Percentiles rank a stretch among this genome's conserved stretches.
Evolutionary conservation across 2,113 vertebrate species (phyloP).

Genomic region (Acrocephalus kingi): DNA sequence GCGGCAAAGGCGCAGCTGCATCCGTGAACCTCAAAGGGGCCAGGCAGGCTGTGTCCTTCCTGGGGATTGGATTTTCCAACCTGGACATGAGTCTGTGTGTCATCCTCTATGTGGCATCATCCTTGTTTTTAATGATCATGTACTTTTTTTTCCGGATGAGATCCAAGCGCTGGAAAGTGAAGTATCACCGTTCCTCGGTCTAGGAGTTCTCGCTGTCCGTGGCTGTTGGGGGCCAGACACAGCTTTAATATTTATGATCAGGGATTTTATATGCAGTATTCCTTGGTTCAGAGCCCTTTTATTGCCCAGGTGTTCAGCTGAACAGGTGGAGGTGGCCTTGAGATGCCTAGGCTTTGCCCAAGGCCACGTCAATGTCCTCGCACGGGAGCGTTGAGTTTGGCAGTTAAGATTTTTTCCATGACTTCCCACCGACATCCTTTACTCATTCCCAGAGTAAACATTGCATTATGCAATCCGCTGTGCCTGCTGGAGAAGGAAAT

Average conservation of each 20-base stretch:
- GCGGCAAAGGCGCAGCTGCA: not conserved
- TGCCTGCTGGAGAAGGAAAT: not conserved
- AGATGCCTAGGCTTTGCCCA: not conserved
- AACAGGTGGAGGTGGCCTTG: not conserved
- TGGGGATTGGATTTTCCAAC: constrained; percentile 88
- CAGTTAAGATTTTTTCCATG: not conserved
- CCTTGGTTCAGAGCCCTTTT: not conserved
- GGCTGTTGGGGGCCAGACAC: not conserved
- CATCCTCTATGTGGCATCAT: constrained; percentile 86
- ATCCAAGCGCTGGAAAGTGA: constrained; percentile 84
- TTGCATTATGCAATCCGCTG: not conserved
- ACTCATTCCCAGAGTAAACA: constrained; percentile 7
- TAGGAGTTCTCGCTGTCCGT: constrained; percentile 40
- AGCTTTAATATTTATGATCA: constrained; percentile 53
- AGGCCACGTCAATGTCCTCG: not conserved
- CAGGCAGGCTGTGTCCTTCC: constrained; percentile 68
- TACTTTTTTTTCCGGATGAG: constrained; percentile 91
- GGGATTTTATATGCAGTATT: constrained; percentile 64
- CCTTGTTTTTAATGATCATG: constrained; percentile 91
- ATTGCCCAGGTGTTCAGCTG: not conserved
- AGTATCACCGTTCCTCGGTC: constrained; percentile 71
- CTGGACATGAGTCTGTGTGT: constrained; percentile 97
- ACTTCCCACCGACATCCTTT: not conserved
- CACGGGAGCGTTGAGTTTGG: not conserved
- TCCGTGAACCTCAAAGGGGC: not conserved